These are phyloP conservation scores for Psittacula derbiana DNA, from an alignment of 2,797 vertebrate species.

Conservation along the genomic window DNA sequence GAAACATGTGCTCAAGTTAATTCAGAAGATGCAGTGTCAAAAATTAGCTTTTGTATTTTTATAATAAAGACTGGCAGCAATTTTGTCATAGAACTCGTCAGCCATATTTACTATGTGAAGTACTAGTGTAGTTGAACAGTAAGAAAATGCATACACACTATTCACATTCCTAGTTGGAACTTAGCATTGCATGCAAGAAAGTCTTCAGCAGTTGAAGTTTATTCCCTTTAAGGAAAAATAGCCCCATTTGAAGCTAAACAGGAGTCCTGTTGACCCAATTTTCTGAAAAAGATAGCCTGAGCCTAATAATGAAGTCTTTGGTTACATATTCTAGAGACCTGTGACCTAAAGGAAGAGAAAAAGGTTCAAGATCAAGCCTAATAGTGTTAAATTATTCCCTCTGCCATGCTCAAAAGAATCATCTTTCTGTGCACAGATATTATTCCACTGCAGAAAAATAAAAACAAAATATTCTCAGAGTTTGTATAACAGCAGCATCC, in stretches of 20 bases:
- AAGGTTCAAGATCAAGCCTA: background rate
- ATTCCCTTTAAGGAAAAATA: background rate
- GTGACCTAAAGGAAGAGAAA: background rate
- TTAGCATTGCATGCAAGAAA: background rate
- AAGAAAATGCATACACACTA: background rate
- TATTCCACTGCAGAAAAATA: background rate
- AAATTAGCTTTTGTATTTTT: background rate
- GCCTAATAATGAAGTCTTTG: background rate
- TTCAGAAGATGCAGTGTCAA: background rate
- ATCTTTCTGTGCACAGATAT: background rate
- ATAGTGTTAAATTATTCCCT: background rate
- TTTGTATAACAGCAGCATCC: background rate
- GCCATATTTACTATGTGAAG: background rate
- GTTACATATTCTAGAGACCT: background rate
- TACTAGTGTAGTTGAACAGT: background rate
- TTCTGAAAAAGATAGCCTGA: background rate
- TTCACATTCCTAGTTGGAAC: background rate
- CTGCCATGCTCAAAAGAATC: background rate
- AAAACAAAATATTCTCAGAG: background rate
- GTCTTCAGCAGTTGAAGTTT: background rate
- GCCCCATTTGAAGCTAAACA: background rate
- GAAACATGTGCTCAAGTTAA: background rate
- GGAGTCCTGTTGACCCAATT: background rate
- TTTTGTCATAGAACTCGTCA: background rate
- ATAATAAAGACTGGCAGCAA: background rate